A percentile compares a stretch with the other conserved stretches of the same genome.
Conservation (phyloP, 2,888 invertebrate species). For the Trissolcus brochymenae region DNA sequence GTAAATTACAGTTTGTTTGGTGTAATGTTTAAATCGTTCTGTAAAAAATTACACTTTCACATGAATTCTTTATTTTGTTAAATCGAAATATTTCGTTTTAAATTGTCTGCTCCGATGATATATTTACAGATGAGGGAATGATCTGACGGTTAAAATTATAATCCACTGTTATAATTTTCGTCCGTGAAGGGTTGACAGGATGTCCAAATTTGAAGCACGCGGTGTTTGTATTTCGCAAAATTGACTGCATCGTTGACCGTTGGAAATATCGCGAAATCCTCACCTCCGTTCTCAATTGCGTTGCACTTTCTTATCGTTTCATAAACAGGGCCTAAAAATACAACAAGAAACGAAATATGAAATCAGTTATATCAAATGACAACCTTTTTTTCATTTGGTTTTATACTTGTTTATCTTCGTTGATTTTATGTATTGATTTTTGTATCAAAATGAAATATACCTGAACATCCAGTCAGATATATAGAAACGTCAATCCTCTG, state of each 20-base stretch:
- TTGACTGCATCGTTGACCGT: constrained; percentile 84
- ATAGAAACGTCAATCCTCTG: constrained; percentile 78
- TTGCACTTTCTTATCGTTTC: constrained; percentile 82
- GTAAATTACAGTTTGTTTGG: not conserved
- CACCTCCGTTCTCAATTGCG: constrained; percentile 78
- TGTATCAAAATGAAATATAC: constrained; percentile 70
- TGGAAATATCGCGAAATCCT: constrained; percentile 81
- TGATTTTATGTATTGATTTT: not conserved
- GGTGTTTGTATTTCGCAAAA: constrained; percentile 67
- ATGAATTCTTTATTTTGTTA: not conserved
- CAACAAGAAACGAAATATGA: constrained; percentile 62
- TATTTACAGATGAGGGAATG: constrained; percentile 37
- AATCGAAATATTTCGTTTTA: not conserved
- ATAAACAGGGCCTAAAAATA: constrained; percentile 79
- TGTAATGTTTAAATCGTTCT: not conserved
- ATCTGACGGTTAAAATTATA: constrained; percentile 30
- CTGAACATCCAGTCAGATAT: constrained; percentile 82
- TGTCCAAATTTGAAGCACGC: constrained; percentile 64
- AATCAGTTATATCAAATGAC: not conserved
- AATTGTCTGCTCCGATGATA: constrained; percentile 22
- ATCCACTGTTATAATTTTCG: constrained; percentile 61
- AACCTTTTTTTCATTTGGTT: not conserved
- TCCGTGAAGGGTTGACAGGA: constrained; percentile 57
- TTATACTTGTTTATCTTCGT: not conserved
- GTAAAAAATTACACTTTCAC: not conserved